These are phyloP conservation scores for Tipula helvola DNA, from an alignment of 2,888 invertebrate genomes.

Conservation along the genomic window DNA sequence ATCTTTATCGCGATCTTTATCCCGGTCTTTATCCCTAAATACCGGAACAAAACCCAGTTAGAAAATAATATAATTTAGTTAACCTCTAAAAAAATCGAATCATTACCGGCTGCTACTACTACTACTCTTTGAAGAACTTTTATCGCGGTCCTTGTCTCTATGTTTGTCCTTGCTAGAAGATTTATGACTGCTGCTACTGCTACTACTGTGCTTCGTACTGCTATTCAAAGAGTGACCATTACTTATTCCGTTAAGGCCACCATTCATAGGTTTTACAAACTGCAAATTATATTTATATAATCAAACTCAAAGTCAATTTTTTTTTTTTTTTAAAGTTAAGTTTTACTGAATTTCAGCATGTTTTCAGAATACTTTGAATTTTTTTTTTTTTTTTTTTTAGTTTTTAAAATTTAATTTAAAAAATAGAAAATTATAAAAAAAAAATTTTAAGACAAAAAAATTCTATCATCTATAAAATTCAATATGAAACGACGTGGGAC, in stretches of 20 bases:
- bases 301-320: background rate
- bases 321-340: background rate
- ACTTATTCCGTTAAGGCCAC: slow-evolving; percentile 60
- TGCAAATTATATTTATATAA: background rate
- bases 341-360: background rate
- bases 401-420: slow-evolving; percentile 10
- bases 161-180: slow-evolving; percentile 46
- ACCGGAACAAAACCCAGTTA: background rate
- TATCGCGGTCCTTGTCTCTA: slow-evolving; percentile 38
- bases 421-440: slow-evolving; percentile 25
- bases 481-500: slow-evolving; percentile 40
- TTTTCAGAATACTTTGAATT: slow-evolving; percentile 13
- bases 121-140: slow-evolving; percentile 36
- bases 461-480: slow-evolving; percentile 12
- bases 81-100: slow-evolving; percentile 17
- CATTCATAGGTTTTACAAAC: slow-evolving; percentile 31
- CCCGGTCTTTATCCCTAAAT: slow-evolving; percentile 37
- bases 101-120: slow-evolving; percentile 24
- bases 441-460: background rate
- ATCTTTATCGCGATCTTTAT: slow-evolving; percentile 24
- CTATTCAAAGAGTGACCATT: slow-evolving; percentile 49
- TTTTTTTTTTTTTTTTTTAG: too few species aligned
- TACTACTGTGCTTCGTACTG: slow-evolving; percentile 36
- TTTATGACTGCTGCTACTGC: slow-evolving; percentile 47
- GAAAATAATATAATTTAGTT: background rate